Conservation (phyloP, 2,797 vertebrate species). For the Mormyrus hasselquistii region DNA sequence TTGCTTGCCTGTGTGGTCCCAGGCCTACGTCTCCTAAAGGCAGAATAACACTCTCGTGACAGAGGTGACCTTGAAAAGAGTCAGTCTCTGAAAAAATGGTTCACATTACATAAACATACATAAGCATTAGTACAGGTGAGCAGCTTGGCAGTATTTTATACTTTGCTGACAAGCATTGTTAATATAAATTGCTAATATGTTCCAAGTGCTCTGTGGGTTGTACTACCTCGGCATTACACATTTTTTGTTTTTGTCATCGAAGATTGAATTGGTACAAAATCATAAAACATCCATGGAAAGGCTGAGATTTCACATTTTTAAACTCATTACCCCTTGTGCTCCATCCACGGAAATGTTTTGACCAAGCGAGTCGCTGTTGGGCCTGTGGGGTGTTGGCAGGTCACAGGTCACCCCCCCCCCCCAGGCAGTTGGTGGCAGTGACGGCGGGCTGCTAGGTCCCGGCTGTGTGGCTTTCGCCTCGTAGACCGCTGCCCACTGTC, state of each 20-base stretch:
- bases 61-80: neutral
- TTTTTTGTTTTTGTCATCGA: neutral
- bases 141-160: neutral
- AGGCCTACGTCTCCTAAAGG: neutral
- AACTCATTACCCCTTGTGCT: neutral
- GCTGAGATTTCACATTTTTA: neutral
- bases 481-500: neutral
- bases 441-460: neutral
- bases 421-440: neutral
- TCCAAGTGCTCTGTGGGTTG: neutral
- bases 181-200: neutral
- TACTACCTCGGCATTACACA: neutral
- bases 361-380: neutral
- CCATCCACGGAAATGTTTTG: neutral
- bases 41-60: neutral
- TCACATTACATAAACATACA: neutral
- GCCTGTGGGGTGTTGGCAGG: neutral
- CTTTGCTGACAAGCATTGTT: conserved; percentile 14
- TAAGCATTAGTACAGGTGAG: neutral
- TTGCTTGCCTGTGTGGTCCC: neutral
- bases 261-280: too few species aligned
- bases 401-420: neutral
- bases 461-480: neutral
- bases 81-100: neutral
- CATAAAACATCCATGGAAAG: neutral